A percentile compares a stretch with the other conserved stretches of the same genome.
phyloP scores from a whole-genome alignment of 2,797 vertebrate species.

The Cynodonichthys magdalenae region DNA sequence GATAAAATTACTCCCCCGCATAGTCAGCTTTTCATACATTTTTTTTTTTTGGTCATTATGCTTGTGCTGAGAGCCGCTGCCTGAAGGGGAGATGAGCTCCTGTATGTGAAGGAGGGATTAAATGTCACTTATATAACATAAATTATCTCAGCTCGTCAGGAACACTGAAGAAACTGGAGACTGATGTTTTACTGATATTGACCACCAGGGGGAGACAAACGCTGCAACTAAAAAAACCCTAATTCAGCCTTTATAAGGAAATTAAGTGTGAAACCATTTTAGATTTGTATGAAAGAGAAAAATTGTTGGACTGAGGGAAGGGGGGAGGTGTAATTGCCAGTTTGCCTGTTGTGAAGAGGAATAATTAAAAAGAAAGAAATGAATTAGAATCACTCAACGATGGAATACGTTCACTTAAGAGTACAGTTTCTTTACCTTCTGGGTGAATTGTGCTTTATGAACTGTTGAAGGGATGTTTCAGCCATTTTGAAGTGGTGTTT shows the following conservation, averaged over 20 bases:
- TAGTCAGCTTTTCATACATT: neutral
- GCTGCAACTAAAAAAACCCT: constrained; percentile 15
- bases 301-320: no score
- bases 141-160: constrained; percentile 29
- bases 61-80: neutral
- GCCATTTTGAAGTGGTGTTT: no score
- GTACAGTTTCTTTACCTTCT: neutral
- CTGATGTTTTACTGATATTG: neutral
- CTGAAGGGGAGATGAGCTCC: constrained; percentile 6
- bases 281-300: constrained; percentile 14
- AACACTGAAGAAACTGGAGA: neutral
- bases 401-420: neutral
- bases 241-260: neutral
- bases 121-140: constrained; percentile 42
- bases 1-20: no score
- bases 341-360: neutral
- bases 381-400: neutral
- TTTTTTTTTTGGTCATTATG: neutral
- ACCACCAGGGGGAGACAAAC: constrained; percentile 76
- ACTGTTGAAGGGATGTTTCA: neutral
- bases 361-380: neutral
- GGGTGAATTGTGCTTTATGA: no score
- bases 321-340: neutral
- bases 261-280: constrained; percentile 34
- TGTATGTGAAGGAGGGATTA: constrained; percentile 8